Evolutionary conservation across 2,888 invertebrate genomes (phyloP).

Genomic region (Fragum fragum): DNA sequence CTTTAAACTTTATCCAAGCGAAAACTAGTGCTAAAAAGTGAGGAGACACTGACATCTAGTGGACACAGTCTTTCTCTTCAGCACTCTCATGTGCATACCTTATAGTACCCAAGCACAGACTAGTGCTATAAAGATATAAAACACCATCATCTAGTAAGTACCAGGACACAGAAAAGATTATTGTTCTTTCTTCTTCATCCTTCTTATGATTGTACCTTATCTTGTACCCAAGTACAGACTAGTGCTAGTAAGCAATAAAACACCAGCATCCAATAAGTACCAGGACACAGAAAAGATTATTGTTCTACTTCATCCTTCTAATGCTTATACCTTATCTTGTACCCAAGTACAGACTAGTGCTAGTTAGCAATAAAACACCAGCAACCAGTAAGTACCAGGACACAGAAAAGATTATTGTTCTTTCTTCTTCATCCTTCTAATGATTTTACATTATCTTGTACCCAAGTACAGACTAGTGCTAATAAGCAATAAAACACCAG

Average conservation of each 20-base stretch:
- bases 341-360: constrained; percentile 9
- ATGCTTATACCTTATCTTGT: background rate
- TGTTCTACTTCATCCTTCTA: background rate
- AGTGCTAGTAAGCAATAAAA: background rate
- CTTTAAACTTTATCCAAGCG: background rate
- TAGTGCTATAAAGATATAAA: background rate
- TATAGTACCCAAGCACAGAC: background rate
- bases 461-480: constrained; percentile 15
- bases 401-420: background rate
- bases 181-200: background rate
- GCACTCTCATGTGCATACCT: background rate
- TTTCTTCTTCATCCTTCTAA: no score
- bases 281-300: background rate
- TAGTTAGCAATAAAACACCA: background rate
- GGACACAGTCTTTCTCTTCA: background rate
- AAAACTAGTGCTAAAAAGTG: background rate
- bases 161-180: background rate
- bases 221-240: background rate
- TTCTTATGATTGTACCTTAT: background rate
- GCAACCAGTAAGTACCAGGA: background rate
- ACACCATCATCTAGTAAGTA: background rate
- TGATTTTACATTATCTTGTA: background rate
- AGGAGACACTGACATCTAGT: background rate
- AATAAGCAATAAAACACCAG: background rate
- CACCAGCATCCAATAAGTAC: background rate